These are phyloP conservation scores for Oryzias curvinotus DNA, from an alignment of 2,113 vertebrate species.

Conservation along the genomic window DNA sequence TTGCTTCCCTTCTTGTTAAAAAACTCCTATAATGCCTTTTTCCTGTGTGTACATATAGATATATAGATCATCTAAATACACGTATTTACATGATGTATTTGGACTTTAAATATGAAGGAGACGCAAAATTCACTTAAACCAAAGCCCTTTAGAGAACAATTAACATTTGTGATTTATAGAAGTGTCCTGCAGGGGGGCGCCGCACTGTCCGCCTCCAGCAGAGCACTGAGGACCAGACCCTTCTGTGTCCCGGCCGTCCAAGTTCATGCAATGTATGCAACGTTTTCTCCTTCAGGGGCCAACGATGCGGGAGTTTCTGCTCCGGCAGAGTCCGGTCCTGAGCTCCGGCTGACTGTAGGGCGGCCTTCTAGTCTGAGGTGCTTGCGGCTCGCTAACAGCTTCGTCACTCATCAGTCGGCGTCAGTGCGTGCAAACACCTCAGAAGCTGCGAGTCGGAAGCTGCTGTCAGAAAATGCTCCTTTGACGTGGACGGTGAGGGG, in stretches of 20 bases:
- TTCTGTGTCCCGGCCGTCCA: too few relatives aligned
- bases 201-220: too few relatives aligned
- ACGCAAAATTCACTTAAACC: constrained; percentile 55
- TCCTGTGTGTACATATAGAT: constrained; percentile 50
- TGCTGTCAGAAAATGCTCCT: background rate
- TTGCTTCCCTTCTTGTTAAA: constrained; percentile 9
- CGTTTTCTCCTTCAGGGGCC: constrained; percentile 55
- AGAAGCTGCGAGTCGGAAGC: constrained; percentile 32
- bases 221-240: too few relatives aligned
- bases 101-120: constrained; percentile 58
- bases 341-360: background rate
- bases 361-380: constrained; percentile 13
- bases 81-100: constrained; percentile 73
- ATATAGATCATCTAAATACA: constrained; percentile 69
- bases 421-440: constrained; percentile 25
- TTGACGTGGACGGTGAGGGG: background rate
- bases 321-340: constrained; percentile 35
- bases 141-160: constrained; percentile 74
- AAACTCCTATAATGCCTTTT: constrained; percentile 36
- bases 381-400: constrained; percentile 4
- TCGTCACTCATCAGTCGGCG: constrained; percentile 40
- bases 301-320: constrained; percentile 51
- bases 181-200: too few relatives aligned
- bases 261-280: constrained; percentile 69
- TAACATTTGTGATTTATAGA: constrained; percentile 54